Evolutionary conservation across 2,888 invertebrate genomes (phyloP), one percentile per base, ranked within the genome.

Genomic region (Lissonota sp.): DNA sequence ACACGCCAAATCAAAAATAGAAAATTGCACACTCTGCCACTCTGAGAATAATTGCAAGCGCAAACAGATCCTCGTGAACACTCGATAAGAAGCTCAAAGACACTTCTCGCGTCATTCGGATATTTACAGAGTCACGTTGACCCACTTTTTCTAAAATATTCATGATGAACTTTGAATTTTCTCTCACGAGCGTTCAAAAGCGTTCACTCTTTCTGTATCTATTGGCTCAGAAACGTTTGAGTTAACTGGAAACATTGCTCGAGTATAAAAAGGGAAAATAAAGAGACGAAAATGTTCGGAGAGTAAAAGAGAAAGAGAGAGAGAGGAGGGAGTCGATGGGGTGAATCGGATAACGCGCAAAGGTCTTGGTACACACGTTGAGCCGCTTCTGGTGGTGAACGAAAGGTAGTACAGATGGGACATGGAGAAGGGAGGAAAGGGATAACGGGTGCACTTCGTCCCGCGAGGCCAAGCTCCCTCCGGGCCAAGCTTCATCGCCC

Each of bases 261-360:
- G 57, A 12, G 51, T 7, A 64, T 14, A 49, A 53, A 57, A 70
- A 81, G 46, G 26, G 53, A 60, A 60, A 73, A 44, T 16, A 71
- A 72, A 82, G 64, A 51, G 71, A 63, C 46, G 51, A 46, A 55
- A 64, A 39, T 44, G 37, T 44, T 63, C 26, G 58, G 70, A 67
- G 26, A 76, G 58, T 8, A 57, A 6, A 14, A 8, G 74, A n/a
- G 57, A 8, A 71, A n/a, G 57, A 60, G 10, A 58, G 14, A 46
- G 16, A 57, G 39, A 39, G 0, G 49, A 57, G 51, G 39, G 58
- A 63, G 67, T 74, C 76, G 72, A 79, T 73, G 80, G 74, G 72
- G 77, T 79, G 67, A 67, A 75, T 81, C 70, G 55, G 69, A 80
- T 80, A 73, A 79, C 44, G 73, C 60, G 57, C 37, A 75, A 73